Evolutionary conservation across 2,113 vertebrate species (phyloP).

Genomic region (Anolis carolinensis): DNA sequence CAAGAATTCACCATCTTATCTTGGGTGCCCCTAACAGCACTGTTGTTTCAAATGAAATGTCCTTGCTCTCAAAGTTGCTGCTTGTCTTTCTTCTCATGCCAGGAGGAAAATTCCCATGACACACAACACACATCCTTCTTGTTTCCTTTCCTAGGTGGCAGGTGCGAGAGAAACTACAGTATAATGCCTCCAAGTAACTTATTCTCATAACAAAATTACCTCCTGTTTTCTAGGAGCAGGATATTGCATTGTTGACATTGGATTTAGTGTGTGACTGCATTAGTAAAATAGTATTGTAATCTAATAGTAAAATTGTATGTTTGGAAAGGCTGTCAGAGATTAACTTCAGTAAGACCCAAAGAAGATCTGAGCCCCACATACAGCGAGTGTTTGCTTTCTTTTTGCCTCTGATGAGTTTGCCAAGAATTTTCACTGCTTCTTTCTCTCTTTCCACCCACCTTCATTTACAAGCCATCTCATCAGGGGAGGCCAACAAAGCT

Average conservation of each 20-base stretch:
- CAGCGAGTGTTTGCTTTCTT: not conserved
- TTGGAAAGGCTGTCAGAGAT: not conserved
- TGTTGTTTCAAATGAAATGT: too few species aligned
- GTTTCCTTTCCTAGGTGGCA: not conserved
- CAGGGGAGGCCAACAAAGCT: not conserved
- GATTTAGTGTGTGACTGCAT: not conserved
- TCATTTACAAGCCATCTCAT: not conserved
- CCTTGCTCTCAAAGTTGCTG: too few species aligned
- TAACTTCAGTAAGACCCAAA: not conserved
- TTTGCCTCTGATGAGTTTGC: not conserved
- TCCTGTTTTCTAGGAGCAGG: not conserved
- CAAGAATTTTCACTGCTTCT: not conserved
- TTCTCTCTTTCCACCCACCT: slow-evolving; percentile 4
- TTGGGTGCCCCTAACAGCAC: too few species aligned
- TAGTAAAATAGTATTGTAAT: not conserved
- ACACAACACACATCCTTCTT: not conserved
- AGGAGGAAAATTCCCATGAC: too few species aligned
- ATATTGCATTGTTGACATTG: not conserved
- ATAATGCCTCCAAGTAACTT: not conserved
- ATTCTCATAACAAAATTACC: not conserved
- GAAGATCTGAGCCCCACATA: not conserved
- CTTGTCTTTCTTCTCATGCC: too few species aligned
- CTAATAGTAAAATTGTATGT: not conserved
- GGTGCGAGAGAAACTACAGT: not conserved
- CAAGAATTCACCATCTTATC: too few species aligned